Evolutionary conservation across 2,113 vertebrate species (phyloP).

Genomic region (Copsychus sechellarum): DNA sequence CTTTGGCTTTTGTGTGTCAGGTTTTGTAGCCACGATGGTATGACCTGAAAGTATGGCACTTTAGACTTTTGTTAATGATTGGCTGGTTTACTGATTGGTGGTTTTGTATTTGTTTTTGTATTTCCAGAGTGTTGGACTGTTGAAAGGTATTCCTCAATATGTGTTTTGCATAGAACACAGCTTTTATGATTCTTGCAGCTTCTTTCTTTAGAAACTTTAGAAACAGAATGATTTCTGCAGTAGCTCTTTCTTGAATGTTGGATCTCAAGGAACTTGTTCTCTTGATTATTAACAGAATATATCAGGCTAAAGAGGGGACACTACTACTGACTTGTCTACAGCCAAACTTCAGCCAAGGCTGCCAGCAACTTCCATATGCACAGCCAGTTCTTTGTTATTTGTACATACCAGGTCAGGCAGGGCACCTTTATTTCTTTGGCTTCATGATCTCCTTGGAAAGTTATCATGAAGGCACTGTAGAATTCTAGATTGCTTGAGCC

Average conservation of each 20-base stretch:
- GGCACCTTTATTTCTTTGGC: not conserved
- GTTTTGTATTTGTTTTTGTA: not conserved
- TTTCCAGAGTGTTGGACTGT: not conserved
- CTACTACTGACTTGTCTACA: not conserved
- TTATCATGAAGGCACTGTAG: not conserved
- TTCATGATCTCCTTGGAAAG: not conserved
- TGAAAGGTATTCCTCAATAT: not conserved
- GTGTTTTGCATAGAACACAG: not conserved
- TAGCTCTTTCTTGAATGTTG: not conserved
- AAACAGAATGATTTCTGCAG: not conserved
- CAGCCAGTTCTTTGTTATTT: accelerated
- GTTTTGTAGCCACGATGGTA: not conserved
- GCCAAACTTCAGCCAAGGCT: not conserved
- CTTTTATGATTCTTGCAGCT: not conserved
- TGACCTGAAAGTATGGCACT: not conserved
- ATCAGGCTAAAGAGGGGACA: not conserved
- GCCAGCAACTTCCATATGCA: not conserved
- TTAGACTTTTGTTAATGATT: not conserved
- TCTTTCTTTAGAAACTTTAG: not conserved
- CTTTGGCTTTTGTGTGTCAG: not conserved
- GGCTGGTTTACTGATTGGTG: not conserved
- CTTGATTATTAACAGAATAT: not conserved
- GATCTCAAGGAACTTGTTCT: not conserved
- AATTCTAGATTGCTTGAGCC: not conserved
- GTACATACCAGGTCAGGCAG: accelerated